phyloP scores from a whole-genome alignment of 2,797 vertebrate species.

The Typhlichthys subterraneus region DNA sequence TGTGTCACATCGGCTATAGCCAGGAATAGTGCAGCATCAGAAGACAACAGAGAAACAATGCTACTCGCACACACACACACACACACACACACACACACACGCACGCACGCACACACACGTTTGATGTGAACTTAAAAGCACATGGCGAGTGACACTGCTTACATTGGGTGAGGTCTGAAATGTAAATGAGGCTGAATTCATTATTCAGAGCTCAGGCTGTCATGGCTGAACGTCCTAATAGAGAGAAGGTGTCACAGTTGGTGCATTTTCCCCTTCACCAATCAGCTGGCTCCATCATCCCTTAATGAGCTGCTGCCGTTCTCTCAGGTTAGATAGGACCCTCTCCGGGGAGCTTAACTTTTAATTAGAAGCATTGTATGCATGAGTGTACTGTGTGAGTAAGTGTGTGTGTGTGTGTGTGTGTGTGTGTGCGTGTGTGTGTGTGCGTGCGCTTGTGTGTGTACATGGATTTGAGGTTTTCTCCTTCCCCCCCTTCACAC shows the following conservation, averaged over 20 bases:
- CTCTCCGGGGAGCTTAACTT: conserved; percentile 41
- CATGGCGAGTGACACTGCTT: not conserved
- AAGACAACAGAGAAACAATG: no score
- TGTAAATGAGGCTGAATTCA: conserved; percentile 45
- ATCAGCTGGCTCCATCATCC: conserved; percentile 45
- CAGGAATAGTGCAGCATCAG: no score
- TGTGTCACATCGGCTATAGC: no score
- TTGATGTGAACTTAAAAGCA: conserved; percentile 1
- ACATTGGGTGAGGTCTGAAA: conserved; percentile 22
- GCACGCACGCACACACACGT: not conserved
- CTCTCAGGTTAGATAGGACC: conserved; percentile 42
- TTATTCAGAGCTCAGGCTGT: conserved; percentile 40
- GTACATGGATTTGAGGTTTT: not conserved
- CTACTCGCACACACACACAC: not conserved
- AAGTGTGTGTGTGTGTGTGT: conserved; percentile 20
- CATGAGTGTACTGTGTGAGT: conserved; percentile 13
- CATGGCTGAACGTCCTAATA: conserved; percentile 35
- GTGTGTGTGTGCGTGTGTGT: conserved; percentile 12
- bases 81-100: not conserved
- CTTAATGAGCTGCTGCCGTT: conserved; percentile 58
- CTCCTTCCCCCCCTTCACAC: no score
- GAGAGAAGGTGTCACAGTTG: conserved; percentile 34
- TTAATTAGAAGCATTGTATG: conserved; percentile 61
- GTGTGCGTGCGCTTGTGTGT: conserved; percentile 3
- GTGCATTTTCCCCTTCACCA: conserved; percentile 42